Conservation (phyloP, 2,797 vertebrate species). For the Peromyscus attwateri region DNA sequence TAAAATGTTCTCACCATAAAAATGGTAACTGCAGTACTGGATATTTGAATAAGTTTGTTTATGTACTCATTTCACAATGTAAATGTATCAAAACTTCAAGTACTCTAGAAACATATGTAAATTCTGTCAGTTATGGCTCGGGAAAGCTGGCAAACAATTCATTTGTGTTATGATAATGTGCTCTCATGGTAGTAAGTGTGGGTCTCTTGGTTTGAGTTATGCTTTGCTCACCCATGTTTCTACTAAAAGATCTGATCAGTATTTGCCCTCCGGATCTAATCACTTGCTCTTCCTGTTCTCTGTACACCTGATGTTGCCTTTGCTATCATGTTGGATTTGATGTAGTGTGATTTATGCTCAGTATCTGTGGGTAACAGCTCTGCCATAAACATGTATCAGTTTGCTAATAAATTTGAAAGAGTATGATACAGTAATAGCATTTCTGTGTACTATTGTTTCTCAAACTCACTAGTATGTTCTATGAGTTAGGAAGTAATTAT, state of each 20-base stretch:
- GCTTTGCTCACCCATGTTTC: conserved; percentile 51
- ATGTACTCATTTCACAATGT: background rate
- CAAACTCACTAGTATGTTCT: conserved; percentile 43
- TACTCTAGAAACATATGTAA: background rate
- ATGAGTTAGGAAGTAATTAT: conserved; percentile 58
- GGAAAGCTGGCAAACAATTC: background rate
- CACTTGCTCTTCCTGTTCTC: conserved; percentile 74
- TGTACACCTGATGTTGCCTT: conserved; percentile 22
- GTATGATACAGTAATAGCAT: background rate
- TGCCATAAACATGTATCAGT: background rate
- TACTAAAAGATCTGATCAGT: conserved; percentile 54
- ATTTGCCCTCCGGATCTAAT: background rate
- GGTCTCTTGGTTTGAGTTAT: conserved; percentile 67
- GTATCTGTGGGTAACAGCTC: background rate
- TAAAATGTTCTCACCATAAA: background rate
- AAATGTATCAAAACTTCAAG: background rate
- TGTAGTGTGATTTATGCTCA: background rate
- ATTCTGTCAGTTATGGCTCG: background rate
- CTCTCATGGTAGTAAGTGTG: background rate
- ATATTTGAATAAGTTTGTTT: conserved; percentile 11
- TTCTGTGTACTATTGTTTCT: conserved; percentile 48
- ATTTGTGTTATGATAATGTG: background rate
- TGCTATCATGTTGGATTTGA: conserved; percentile 35
- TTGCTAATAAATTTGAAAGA: conserved; percentile 38
- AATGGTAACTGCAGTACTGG: background rate